phyloP scores from a whole-genome alignment of 1,140 invertebrate species.

The Pygmarrhopalites habei region DNA sequence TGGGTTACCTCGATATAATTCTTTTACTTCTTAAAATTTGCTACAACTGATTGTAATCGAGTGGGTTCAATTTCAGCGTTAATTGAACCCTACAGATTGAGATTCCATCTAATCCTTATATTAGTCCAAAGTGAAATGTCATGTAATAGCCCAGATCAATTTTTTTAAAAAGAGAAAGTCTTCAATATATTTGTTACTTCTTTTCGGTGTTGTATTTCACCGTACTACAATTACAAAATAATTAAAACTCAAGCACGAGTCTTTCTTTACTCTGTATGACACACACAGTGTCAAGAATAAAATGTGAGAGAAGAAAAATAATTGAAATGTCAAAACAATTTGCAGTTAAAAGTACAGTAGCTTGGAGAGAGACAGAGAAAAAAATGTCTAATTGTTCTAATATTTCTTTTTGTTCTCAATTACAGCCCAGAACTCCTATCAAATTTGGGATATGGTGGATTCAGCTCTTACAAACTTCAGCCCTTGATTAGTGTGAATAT shows the following conservation, averaged over 20 bases:
- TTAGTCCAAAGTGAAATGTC: too few relatives aligned
- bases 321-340: background rate
- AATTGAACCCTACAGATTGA: too few relatives aligned
- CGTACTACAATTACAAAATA: too few relatives aligned
- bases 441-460: slow-evolving; percentile 65
- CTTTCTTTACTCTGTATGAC: background rate
- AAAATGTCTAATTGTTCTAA: background rate
- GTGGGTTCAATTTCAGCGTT: too few relatives aligned
- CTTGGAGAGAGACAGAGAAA: background rate
- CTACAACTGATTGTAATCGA: too few relatives aligned
- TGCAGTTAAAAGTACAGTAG: background rate
- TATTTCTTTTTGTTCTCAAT: background rate
- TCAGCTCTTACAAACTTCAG: slow-evolving; percentile 50
- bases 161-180: too few relatives aligned
- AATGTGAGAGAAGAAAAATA: background rate
- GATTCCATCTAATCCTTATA: too few relatives aligned
- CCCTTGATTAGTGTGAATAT: slow-evolving; percentile 51
- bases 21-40: too few relatives aligned
- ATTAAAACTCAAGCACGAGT: background rate
- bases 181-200: too few relatives aligned
- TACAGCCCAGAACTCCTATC: slow-evolving; percentile 68
- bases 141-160: too few relatives aligned
- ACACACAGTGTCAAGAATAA: background rate
- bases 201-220: too few relatives aligned
- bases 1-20: too few relatives aligned